A percentile compares a stretch with the other conserved stretches of the same genome.
Evolutionary conservation across 2,797 vertebrate species (phyloP).

Genomic region (Selene dorsalis): DNA sequence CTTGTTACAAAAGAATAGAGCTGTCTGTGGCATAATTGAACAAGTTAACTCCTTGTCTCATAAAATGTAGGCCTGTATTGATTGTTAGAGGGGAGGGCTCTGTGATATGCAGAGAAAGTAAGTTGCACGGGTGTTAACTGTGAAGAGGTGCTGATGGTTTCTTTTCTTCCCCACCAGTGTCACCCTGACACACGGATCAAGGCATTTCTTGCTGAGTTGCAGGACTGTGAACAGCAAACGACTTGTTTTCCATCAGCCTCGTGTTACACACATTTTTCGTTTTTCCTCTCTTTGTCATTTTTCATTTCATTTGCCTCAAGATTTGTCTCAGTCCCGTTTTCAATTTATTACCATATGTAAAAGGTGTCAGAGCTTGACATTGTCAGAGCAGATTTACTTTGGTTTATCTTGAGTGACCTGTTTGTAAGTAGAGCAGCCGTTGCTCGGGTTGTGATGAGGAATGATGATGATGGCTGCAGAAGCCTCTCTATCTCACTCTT

Average conservation of each 20-base stretch:
- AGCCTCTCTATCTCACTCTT: slow-evolving; percentile 46
- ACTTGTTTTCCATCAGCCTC: slow-evolving; percentile 64
- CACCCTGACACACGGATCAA: slow-evolving; percentile 75
- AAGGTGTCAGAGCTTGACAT: slow-evolving; percentile 58
- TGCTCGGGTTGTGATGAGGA: slow-evolving; percentile 55
- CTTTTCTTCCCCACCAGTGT: slow-evolving; percentile 65
- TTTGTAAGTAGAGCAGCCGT: slow-evolving; percentile 59
- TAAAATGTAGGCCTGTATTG: slow-evolving; percentile 98
- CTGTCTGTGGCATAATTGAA: slow-evolving; percentile 99
- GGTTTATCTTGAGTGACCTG: slow-evolving; percentile 42
- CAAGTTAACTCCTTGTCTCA: slow-evolving; percentile 99
- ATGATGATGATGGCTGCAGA: slow-evolving; percentile 54
- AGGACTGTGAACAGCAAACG: slow-evolving; percentile 66
- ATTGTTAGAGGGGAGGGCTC: slow-evolving; percentile 86
- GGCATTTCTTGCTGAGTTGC: slow-evolving; percentile 79
- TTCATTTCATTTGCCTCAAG: slow-evolving; percentile 62
- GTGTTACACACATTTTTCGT: slow-evolving; percentile 44
- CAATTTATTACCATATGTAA: slow-evolving; percentile 67
- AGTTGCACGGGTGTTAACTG: slow-evolving; percentile 86
- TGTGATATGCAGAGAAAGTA: slow-evolving; percentile 85
- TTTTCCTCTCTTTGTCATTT: slow-evolving; percentile 57
- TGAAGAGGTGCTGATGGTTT: slow-evolving; percentile 83
- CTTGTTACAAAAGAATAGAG: slow-evolving; percentile 99
- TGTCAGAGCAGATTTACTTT: slow-evolving; percentile 58
- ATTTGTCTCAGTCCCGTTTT: slow-evolving; percentile 57